Percentiles rank a stretch among this genome's conserved stretches.
These are phyloP conservation scores for Astreopora myriophthalma DNA, from an alignment of 64 coral and sea anemone genomes.

Conservation along the genomic window DNA sequence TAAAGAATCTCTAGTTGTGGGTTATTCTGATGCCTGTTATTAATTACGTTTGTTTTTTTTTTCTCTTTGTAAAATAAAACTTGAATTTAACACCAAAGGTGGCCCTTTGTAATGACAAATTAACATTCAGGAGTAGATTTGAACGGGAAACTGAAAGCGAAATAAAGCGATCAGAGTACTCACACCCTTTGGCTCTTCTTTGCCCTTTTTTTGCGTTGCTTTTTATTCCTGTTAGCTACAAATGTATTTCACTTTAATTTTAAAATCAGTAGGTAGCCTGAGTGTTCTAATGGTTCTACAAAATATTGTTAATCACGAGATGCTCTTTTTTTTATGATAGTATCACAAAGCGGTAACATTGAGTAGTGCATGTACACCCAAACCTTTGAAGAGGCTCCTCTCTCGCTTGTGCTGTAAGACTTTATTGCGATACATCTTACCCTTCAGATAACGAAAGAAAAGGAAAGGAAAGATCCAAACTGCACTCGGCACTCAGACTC, in stretches of 20 bases:
- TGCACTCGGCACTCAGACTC: too few relatives aligned
- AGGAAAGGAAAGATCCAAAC: too few relatives aligned
- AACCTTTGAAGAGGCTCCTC: too few relatives aligned
- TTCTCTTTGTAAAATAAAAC: conserved; percentile 11
- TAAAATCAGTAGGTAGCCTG: too few relatives aligned
- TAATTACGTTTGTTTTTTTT: neutral
- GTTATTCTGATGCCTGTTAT: neutral
- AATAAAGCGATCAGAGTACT: neutral
- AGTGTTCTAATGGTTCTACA: too few relatives aligned
- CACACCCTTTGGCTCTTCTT: too few relatives aligned
- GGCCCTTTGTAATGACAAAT: neutral
- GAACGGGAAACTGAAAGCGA: neutral
- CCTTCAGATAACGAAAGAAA: too few relatives aligned
- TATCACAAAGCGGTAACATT: neutral
- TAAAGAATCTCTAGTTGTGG: neutral
- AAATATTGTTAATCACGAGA: neutral
- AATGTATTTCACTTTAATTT: neutral
- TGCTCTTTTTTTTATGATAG: too few relatives aligned
- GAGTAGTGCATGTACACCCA: too few relatives aligned
- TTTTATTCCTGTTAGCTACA: neutral
- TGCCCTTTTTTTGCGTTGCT: too few relatives aligned
- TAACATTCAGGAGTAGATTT: neutral
- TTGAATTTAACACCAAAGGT: neutral
- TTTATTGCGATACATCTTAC: too few relatives aligned
- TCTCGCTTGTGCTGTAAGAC: too few relatives aligned